phyloP scores from a whole-genome alignment of 2,797 vertebrate species.

The Pipistrellus kuhlii region DNA sequence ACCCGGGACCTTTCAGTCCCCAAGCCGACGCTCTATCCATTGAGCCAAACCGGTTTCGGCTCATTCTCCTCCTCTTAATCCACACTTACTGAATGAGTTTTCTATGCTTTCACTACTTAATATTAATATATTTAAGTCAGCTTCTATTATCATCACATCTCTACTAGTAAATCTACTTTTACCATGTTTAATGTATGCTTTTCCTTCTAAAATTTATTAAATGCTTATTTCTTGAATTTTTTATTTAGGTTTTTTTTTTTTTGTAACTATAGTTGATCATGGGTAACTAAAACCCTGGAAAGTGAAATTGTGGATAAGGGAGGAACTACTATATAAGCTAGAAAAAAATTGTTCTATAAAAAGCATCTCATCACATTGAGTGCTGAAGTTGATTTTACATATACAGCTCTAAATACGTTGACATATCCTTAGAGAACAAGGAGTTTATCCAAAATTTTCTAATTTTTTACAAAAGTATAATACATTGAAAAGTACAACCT shows the following conservation, averaged over 20 bases:
- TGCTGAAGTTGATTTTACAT: slow-evolving; percentile 8
- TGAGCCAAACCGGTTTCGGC: too few relatives aligned
- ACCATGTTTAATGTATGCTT: neutral
- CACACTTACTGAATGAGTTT: neutral
- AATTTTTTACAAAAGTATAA: slow-evolving; percentile 30
- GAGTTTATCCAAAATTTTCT: slow-evolving; percentile 30
- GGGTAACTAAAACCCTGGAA: neutral
- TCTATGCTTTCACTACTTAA: neutral
- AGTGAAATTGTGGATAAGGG: neutral
- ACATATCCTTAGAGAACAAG: slow-evolving; percentile 40
- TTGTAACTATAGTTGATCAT: neutral
- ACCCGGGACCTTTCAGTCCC: too few relatives aligned
- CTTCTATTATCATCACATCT: neutral
- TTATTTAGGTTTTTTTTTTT: too few relatives aligned
- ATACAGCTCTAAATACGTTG: slow-evolving; percentile 37
- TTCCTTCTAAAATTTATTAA: neutral
- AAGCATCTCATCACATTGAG: neutral
- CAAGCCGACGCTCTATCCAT: too few relatives aligned
- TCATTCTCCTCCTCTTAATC: neutral
- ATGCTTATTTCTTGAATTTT: neutral
- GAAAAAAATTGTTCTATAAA: slow-evolving; percentile 14
- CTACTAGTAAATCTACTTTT: neutral
- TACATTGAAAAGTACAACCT: neutral
- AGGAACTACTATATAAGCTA: neutral
- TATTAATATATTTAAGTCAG: neutral